These are phyloP conservation scores for Calycopis cecrops DNA, from an alignment of 1,140 invertebrate species.

Conservation along the genomic window DNA sequence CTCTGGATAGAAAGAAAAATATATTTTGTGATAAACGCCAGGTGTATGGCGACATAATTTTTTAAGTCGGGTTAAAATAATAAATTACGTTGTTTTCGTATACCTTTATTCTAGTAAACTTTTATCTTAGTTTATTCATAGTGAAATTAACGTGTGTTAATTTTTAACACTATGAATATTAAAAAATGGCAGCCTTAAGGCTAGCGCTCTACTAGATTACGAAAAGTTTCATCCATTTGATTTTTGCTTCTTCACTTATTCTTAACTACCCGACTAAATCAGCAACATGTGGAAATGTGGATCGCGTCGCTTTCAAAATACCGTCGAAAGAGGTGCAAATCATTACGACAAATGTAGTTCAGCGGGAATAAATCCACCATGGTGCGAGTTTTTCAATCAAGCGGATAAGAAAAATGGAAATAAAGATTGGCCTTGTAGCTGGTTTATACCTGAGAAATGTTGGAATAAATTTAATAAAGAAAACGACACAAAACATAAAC, in stretches of 20 bases:
- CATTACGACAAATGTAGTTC: constrained; percentile 65
- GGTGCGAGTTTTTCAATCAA: constrained; percentile 24
- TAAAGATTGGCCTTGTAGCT: constrained; percentile 36
- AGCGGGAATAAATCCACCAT: constrained; percentile 45
- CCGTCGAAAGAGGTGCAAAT: constrained; percentile 60
- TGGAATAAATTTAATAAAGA: constrained; percentile 40
- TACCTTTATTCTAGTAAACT: no score
- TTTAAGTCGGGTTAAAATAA: no score
- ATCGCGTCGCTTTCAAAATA: constrained; percentile 57
- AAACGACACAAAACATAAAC: constrained; percentile 49
- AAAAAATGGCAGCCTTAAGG: constrained; percentile 14
- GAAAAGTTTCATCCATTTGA: constrained; percentile 4
- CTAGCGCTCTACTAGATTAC: not conserved
- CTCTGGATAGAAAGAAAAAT: no score
- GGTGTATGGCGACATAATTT: no score
- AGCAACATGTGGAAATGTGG: constrained; percentile 71
- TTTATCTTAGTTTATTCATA: no score
- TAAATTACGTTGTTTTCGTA: no score
- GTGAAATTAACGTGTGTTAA: no score
- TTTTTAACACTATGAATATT: not conserved
- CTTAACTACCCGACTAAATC: not conserved
- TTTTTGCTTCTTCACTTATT: not conserved
- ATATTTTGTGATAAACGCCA: no score
- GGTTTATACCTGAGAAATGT: constrained; percentile 46
- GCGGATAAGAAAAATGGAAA: constrained; percentile 47